phyloP scores from a whole-genome alignment of 2,113 vertebrate genomes.

The Semnopithecus entellus region DNA sequence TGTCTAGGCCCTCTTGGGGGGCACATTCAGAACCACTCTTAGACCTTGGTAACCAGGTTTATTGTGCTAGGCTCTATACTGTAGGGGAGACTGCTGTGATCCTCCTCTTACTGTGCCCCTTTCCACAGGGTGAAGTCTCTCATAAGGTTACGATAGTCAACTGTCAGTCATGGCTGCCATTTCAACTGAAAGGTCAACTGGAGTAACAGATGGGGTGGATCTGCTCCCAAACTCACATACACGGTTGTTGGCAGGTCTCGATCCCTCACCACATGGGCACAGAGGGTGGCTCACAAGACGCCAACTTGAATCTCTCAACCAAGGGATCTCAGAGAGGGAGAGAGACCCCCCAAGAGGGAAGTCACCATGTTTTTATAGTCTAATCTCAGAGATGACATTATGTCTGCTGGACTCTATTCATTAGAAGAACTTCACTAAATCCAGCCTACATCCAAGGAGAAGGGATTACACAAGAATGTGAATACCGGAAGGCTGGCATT shows the following conservation, averaged over 20 bases:
- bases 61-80: not conserved
- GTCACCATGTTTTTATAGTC: no score
- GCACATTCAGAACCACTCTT: not conserved
- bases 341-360: not conserved
- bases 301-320: not conserved
- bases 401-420: not conserved
- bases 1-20: not conserved
- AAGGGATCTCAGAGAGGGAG: not conserved
- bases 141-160: not conserved
- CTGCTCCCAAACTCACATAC: not conserved
- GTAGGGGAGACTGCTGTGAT: no score
- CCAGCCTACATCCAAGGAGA: not conserved
- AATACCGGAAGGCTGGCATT: not conserved
- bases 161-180: not conserved
- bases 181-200: not conserved
- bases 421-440: not conserved
- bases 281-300: not conserved
- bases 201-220: not conserved
- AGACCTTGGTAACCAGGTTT: not conserved
- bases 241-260: not conserved
- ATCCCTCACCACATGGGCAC: not conserved
- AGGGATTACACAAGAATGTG: not conserved
- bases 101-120: not conserved
- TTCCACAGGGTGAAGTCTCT: not conserved
- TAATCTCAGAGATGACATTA: not conserved